Percentiles rank a stretch among this genome's conserved stretches.
Evolutionary conservation across 1,140 invertebrate genomes (phyloP).

Genomic region (Drosophila erecta): DNA sequence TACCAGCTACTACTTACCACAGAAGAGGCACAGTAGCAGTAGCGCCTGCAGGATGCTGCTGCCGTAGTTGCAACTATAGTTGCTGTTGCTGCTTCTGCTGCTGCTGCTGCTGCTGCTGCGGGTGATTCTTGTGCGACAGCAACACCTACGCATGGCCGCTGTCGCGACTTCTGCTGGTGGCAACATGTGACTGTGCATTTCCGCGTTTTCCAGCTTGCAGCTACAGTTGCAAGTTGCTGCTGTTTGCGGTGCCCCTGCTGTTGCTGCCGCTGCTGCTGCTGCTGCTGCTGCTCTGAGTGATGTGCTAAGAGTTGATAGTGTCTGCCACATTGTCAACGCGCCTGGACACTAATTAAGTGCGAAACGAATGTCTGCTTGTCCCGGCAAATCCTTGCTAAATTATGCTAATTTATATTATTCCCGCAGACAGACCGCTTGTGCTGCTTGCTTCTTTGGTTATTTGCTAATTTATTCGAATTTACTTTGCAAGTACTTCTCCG

Average conservation of each 20-base stretch:
- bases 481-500: background rate
- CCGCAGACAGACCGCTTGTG: background rate
- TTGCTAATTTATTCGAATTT: slow-evolving; percentile 9
- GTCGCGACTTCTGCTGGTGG: slow-evolving; percentile 53
- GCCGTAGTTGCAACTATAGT: slow-evolving; percentile 16
- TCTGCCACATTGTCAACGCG: slow-evolving; percentile 76
- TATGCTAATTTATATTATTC: slow-evolving; percentile 36
- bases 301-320: slow-evolving; percentile 68
- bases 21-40: slow-evolving; percentile 60
- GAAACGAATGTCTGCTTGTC: slow-evolving; percentile 64
- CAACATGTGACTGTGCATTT: slow-evolving; percentile 73
- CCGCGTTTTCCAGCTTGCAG: slow-evolving; percentile 52
- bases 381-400: slow-evolving; percentile 23
- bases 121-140: slow-evolving; percentile 34
- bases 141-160: slow-evolving; percentile 58
- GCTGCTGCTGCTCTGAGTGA: slow-evolving; percentile 46
- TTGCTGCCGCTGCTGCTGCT: background rate
- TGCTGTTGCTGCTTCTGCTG: slow-evolving; percentile 10
- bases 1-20: slow-evolving; percentile 53
- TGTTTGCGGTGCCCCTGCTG: no score
- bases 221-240: slow-evolving; percentile 38
- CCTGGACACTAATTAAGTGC: slow-evolving; percentile 76
- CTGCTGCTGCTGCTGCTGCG: slow-evolving; percentile 24
- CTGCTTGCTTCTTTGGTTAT: background rate
- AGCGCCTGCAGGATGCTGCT: slow-evolving; percentile 47